Evolutionary conservation across 2,888 invertebrate species (phyloP).

Genomic region (Empis livida): DNA sequence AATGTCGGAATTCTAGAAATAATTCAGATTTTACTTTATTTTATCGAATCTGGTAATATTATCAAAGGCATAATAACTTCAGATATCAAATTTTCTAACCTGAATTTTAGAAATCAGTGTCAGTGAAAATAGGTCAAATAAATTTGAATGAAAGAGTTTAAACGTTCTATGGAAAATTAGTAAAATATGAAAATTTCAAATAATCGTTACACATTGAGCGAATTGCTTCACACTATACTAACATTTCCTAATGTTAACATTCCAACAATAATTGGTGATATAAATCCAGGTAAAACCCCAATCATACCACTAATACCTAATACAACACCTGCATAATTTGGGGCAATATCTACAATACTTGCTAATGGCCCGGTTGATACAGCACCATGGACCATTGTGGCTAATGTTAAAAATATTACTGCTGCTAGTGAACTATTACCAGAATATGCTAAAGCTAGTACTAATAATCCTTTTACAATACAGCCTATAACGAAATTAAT

Average conservation of each 20-base stretch:
- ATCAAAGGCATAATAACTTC: no score
- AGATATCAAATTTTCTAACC: no score
- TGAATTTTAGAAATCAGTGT: no score
- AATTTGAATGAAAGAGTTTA: no score
- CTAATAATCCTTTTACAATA: conserved; percentile 42
- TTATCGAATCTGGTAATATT: no score
- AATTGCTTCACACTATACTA: no score
- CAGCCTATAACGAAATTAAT: conserved; percentile 33
- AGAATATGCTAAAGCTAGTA: conserved; percentile 47
- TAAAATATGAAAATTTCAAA: no score
- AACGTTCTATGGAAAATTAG: no score
- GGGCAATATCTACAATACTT: conserved; percentile 53
- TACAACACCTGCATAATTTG: conserved; percentile 44
- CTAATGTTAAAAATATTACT: conserved; percentile 45
- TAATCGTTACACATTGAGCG: no score
- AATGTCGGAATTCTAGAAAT: no score
- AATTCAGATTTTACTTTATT: no score
- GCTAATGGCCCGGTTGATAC: conserved; percentile 53
- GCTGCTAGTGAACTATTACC: conserved; percentile 48
- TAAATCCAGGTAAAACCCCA: conserved; percentile 44
- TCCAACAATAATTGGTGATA: conserved; percentile 49
- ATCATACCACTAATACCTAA: conserved; percentile 49
- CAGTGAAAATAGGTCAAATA: no score
- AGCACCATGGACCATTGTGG: conserved; percentile 51
- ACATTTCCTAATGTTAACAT: conserved; percentile 49